Conservation (phyloP, 1,140 invertebrate genomes). For the Pseudomyrmex gracilis region DNA sequence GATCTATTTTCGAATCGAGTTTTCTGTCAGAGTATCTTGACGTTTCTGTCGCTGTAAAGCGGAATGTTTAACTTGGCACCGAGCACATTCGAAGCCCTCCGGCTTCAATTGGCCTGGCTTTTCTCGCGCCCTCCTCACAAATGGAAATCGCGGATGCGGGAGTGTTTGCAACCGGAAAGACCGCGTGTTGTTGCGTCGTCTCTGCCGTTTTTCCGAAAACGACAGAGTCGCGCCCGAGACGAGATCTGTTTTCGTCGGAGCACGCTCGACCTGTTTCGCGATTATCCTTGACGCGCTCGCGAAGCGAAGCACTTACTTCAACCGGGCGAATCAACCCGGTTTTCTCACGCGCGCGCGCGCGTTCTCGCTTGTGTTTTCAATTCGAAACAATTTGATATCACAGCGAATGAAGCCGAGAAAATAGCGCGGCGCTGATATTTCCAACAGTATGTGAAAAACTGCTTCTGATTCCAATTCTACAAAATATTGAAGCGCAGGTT, state of each 20-base stretch:
- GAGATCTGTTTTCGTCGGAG: conserved; percentile 31
- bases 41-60: not conserved
- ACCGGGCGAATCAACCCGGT: not conserved
- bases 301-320: conserved; percentile 14
- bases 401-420: not conserved
- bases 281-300: conserved; percentile 35
- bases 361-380: not conserved
- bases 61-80: conserved; percentile 27
- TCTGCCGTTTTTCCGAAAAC: not conserved
- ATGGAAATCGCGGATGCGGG: not conserved
- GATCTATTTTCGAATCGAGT: conserved; percentile 7
- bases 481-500: not conserved
- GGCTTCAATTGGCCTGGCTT: conserved; percentile 54
- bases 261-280: conserved; percentile 48
- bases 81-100: conserved; percentile 42
- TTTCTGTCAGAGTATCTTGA: not conserved
- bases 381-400: conserved; percentile 37
- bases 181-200: not conserved
- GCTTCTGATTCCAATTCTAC: not conserved
- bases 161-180: conserved; percentile 29
- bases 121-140: conserved; percentile 3
- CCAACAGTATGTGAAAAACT: not conserved
- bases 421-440: not conserved
- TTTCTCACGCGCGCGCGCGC: too few species aligned
- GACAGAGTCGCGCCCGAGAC: not conserved